Evolutionary conservation across 2,888 invertebrate genomes (phyloP), one percentile per base, ranked within the genome.

Genomic region (Aelia acuminata): DNA sequence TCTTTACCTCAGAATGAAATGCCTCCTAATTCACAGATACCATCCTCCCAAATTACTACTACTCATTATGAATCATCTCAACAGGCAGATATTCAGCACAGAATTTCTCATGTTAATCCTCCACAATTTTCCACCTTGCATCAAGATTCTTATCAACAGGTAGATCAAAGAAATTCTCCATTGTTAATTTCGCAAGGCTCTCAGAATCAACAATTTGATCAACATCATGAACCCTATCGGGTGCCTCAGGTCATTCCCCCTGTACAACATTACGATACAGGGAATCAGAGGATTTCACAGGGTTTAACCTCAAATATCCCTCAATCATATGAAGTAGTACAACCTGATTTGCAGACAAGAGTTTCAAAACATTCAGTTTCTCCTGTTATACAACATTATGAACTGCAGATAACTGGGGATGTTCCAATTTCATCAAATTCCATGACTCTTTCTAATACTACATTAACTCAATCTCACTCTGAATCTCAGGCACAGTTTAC

Each of bases 41-140:
- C n/a, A n/a, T 22, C 80, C n/a, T 47, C 80, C n/a, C 80, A 80
- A 80, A 80, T 80, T 15, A n/a, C 22, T n/a, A n/a, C 80, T 4
- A 43, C 22, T 4, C 1, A n/a, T 43, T 80, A 80, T 11, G 80
- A 80, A 80, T 11, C 80, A n/a, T 22, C 31, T 63, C 70, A 87
- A 48, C 87, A 80, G 20, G 26, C 93, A 88, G 92, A 93, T 0
- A 91, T 94, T 15, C 92, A 91, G 35, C 94, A 94, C 90, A 85
- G 89, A 86, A 53, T 90, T 49, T 89, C 90, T n/a, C 87, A 88
- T 57, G 88, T 89, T 53, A 87, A 86, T 39, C 89, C 89, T 75
- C 90, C 90, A 20, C 88, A 88, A 57, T 39, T 50, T 84, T 50
- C 88, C 31, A 70, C 26, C 1, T 20, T 43, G 48, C 75, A 49